Conservation (phyloP, 2,888 invertebrate genomes). For the Drosophila quinaria region DNA sequence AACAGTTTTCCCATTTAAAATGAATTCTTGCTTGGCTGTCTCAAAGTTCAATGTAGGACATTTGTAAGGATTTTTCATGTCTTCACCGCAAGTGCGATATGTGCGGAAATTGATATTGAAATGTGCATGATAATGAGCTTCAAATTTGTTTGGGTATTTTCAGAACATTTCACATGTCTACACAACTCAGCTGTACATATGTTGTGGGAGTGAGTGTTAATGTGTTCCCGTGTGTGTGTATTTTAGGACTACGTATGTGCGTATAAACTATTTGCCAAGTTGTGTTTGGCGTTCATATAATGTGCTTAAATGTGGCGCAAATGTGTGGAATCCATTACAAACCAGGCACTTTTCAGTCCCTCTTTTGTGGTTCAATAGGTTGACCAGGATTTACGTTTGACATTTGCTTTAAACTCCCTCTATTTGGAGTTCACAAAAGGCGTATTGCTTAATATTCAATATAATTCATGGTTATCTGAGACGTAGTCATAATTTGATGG, state of each 20-base stretch:
- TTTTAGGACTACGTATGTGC: neutral
- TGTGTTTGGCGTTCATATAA: slow-evolving; percentile 32
- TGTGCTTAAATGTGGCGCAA: slow-evolving; percentile 52
- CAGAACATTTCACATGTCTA: slow-evolving; percentile 25
- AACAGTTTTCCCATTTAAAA: slow-evolving; percentile 41
- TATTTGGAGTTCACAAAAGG: neutral
- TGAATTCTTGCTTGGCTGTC: slow-evolving; percentile 34
- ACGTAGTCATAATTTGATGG: neutral
- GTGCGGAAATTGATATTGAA: slow-evolving; percentile 72
- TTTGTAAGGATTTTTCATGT: slow-evolving; percentile 70
- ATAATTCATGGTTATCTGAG: neutral
- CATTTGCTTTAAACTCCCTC: slow-evolving; percentile 33
- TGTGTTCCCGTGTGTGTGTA: slow-evolving; percentile 8
- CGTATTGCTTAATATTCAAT: neutral
- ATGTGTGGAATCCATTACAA: slow-evolving; percentile 43
- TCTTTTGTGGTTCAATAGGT: slow-evolving; percentile 26
- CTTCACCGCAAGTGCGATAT: slow-evolving; percentile 36
- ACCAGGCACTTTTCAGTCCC: slow-evolving; percentile 18
- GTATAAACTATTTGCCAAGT: slow-evolving; percentile 16
- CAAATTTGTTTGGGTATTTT: slow-evolving; percentile 58
- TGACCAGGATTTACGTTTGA: slow-evolving; percentile 44
- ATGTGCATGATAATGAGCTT: slow-evolving; percentile 70
- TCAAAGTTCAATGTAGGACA: slow-evolving; percentile 25
- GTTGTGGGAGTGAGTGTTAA: neutral
- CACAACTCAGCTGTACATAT: slow-evolving; percentile 1